A percentile compares a stretch with the other conserved stretches of the same genome.
Evolutionary conservation across 2,113 vertebrate species (phyloP).

Genomic region (Lophotis ruficrista): DNA sequence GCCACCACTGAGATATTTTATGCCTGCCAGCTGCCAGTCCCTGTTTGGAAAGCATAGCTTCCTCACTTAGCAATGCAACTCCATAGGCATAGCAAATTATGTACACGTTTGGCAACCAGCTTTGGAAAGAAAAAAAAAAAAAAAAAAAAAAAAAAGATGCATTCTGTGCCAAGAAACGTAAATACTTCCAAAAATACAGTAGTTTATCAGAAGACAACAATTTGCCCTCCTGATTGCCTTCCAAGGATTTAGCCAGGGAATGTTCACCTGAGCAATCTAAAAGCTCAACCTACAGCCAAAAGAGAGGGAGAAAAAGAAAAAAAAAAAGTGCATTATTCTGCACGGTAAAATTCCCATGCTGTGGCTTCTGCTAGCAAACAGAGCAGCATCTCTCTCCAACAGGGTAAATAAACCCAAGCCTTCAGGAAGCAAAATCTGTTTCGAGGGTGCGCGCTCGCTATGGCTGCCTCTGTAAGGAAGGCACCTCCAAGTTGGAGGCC

Average conservation of each 20-base stretch:
- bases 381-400: neutral
- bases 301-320: neutral
- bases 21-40: constrained; percentile 60
- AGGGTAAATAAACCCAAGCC: neutral
- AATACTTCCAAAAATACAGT: constrained; percentile 1
- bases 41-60: constrained; percentile 51
- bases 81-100: constrained; percentile 61
- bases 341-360: rapidly evolving
- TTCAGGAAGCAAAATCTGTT: neutral
- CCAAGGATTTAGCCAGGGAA: neutral
- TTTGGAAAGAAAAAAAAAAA: neutral
- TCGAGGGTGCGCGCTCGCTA: neutral
- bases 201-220: neutral
- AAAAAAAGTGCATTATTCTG: neutral
- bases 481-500: neutral
- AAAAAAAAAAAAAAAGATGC: neutral
- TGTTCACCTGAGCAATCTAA: constrained; percentile 19
- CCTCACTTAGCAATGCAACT: constrained; percentile 56
- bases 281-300: neutral
- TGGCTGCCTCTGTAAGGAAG: neutral
- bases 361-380: neutral
- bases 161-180: neutral
- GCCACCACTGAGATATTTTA: constrained; percentile 29
- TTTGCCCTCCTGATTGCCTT: neutral
- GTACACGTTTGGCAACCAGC: constrained; percentile 30